Evolutionary conservation across 2,888 invertebrate species (phyloP), one percentile per base, ranked within the genome.

Genomic region (Catocala sponsa): DNA sequence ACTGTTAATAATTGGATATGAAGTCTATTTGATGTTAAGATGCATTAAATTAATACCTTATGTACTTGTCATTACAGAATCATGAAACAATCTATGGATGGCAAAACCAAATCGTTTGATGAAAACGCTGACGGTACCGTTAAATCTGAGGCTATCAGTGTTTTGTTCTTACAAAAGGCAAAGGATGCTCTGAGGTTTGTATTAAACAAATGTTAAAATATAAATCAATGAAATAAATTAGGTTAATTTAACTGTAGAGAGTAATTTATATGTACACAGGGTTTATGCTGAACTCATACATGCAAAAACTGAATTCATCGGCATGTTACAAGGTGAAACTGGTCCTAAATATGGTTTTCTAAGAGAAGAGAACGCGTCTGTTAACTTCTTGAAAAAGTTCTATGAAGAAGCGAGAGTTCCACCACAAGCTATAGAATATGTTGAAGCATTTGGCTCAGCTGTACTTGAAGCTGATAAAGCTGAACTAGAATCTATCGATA

Each of bases 51-150:
- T 38, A 38, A 38, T 38, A 38, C 1, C 0, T 11, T 1, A 44
- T 11, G 44, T 47, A 15, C 12, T 6, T 13, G 2, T 9, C 9
- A 32, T 43, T 82, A 42, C 74, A 87, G 87, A 64, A 59, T 72
- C 6, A 68, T 79, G 35, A 66, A 62, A 5, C 87, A 98, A 4
- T 96, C 98, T n/a, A 84, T 91, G 0, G 97, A 98, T 71, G 98
- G 98, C 0, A 95, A 95, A 67, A 98, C 98, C 79, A 97, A 97
- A 79, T 96, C 97, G 0, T 99, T 98, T 84, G 98, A 98, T 84
- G 95, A 95, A 32, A 94, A 96, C 51, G 97, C 96, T 1, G 94
- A 96, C 74, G 98, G 98, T 0, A 79, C 97, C 74, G 96, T 95
- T 0, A 94, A 97, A 49, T 96, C 97, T 47, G 98, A 98, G 88